These are phyloP conservation scores for Seriola aureovittata DNA, from an alignment of 2,113 vertebrate genomes.

Conservation along the genomic window DNA sequence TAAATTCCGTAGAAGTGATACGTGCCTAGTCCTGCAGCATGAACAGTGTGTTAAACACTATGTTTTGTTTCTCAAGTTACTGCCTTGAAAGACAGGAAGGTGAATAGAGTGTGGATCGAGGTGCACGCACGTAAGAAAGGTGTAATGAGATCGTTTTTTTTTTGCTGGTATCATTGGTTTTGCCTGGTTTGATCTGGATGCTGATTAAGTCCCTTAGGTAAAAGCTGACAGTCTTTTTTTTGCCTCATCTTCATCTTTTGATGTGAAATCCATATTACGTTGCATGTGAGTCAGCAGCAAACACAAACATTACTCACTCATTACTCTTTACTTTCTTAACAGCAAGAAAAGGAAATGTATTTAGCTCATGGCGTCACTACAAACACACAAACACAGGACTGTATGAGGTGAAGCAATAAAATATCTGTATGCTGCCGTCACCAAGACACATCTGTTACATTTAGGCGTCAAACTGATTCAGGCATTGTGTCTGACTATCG, in stretches of 20 bases:
- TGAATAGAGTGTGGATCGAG: not conserved
- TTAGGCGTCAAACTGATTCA: not conserved
- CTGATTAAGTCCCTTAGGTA: slow-evolving; percentile 1
- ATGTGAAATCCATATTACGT: slow-evolving; percentile 40
- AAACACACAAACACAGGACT: not conserved
- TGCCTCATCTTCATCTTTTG: slow-evolving; percentile 43
- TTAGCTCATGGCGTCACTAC: not conserved
- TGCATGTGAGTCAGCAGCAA: slow-evolving; percentile 41
- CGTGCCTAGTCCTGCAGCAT: slow-evolving; percentile 13
- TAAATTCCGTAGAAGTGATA: slow-evolving; percentile 39
- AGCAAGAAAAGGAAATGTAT: not conserved
- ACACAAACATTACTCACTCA: slow-evolving; percentile 8
- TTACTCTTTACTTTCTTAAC: not conserved
- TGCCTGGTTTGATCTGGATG: slow-evolving; percentile 11
- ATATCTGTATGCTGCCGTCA: not conserved
- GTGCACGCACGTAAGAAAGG: slow-evolving; percentile 1
- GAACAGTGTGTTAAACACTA: slow-evolving; percentile 17
- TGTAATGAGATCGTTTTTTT: not conserved
- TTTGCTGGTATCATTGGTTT: slow-evolving; percentile 25
- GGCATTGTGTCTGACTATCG: not conserved
- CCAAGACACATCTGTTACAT: not conserved
- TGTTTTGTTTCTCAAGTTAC: not conserved
- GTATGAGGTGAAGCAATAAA: not conserved
- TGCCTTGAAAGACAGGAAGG: not conserved
- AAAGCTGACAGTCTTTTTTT: slow-evolving; percentile 15